These are phyloP conservation scores for Rhogogaster chlorosoma DNA, from an alignment of 2,888 invertebrate species.

Conservation along the genomic window DNA sequence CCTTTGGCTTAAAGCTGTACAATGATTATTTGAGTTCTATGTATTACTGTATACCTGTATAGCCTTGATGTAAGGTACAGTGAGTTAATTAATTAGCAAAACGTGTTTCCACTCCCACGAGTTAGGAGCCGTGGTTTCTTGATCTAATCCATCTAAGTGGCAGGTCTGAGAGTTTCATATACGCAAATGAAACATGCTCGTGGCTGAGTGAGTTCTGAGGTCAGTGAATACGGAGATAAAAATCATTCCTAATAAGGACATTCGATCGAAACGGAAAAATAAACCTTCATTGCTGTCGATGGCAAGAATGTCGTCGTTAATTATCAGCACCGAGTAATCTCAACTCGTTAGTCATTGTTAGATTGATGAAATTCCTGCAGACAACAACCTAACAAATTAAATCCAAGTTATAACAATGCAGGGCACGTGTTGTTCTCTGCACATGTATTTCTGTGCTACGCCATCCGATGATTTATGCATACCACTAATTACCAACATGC, in stretches of 20 bases:
- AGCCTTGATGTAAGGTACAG: constrained; percentile 39
- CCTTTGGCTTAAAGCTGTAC: constrained; percentile 25
- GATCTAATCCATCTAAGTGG: constrained; percentile 46
- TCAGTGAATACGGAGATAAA: neutral
- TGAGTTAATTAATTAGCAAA: constrained; percentile 48
- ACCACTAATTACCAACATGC: constrained; percentile 76
- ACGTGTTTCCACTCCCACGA: constrained; percentile 47
- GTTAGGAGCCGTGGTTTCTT: constrained; percentile 37
- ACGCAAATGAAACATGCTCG: constrained; percentile 41
- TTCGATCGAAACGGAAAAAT: neutral
- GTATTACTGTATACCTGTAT: constrained; percentile 1
- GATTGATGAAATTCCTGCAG: neutral
- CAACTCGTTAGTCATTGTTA: neutral
- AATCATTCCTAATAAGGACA: neutral
- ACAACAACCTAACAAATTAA: neutral
- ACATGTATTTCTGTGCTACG: constrained; percentile 71
- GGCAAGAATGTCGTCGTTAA: neutral
- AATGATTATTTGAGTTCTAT: constrained; percentile 7
- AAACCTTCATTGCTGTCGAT: neutral
- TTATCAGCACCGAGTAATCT: neutral
- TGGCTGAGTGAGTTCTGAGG: neutral
- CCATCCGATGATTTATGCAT: constrained; percentile 76
- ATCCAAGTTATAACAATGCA: neutral
- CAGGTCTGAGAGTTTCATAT: constrained; percentile 42
- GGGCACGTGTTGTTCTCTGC: constrained; percentile 64